Base-by-base conservation (phyloP, 2,888 invertebrate genomes). In the Phaedon cochleariae region DNA sequence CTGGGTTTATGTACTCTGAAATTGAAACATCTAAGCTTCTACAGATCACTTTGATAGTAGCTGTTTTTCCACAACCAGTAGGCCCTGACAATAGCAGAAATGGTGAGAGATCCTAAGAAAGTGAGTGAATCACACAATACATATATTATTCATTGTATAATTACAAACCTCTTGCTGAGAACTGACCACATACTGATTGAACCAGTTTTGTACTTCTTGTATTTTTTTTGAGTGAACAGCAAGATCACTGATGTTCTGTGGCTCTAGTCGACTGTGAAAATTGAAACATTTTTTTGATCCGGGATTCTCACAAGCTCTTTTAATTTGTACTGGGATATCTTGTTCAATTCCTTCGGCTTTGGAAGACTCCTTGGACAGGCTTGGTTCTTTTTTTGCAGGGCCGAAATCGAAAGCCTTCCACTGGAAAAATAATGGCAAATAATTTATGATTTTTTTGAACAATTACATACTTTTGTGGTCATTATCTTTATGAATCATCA, bases 11-110 rank as follows among this genome's bases (percentile, higher is more conserved):
- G 96, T 96, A 96, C 82, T 96, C 95, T 31, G 88, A 85, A 34
- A 93, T 77, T 73, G 87, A 86, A 45, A 87, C 73, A 49, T 81
- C 79, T 68, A 90, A 81, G 73, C 90, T 88, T 60, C 86, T 85
- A 34, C 92, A 91, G 9, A 95, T 73, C 7, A 90, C 86, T 63
- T 85, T 86, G 0, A 95, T 74, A 0, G 93, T 89, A 0, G 90
- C 87, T 0, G 95, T 93, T 84, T 96, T 96, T 0, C 95, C 95
- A 78, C 90, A 88, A 0, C 96, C 96, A 0, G 95, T 88, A 20
- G 96, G 93, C 0, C 96, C 96, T 6, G 90, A 90, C 20, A 96
- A 73, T 3, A 96, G 80, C 41, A 95, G 83, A 70, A 93, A 87
- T 58, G 86, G 84, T 69, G 85, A 82, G 0, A 84, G 82, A 29